These are phyloP conservation scores for Yasuhikotakia modesta DNA, from an alignment of 2,797 vertebrate genomes.

Conservation along the genomic window DNA sequence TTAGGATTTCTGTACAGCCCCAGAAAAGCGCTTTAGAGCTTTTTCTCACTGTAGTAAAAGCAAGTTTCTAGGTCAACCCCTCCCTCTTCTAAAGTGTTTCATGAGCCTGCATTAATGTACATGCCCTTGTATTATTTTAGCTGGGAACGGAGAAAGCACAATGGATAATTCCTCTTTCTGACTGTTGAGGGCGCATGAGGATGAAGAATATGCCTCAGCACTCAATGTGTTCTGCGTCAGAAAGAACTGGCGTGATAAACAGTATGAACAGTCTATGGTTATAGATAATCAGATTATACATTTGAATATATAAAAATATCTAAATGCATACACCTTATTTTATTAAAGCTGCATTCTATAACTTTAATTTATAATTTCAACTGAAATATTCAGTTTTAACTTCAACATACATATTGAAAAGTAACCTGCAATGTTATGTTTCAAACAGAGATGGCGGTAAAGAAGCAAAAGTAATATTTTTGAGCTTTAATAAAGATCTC, in stretches of 20 bases:
- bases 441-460: too few relatives aligned
- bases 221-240: background rate
- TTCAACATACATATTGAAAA: background rate
- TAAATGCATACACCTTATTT: too few relatives aligned
- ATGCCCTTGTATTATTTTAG: constrained; percentile 49
- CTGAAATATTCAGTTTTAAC: background rate
- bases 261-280: background rate
- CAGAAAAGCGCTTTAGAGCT: constrained; percentile 37
- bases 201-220: constrained; percentile 55
- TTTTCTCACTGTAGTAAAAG: constrained; percentile 19
- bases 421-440: too few relatives aligned
- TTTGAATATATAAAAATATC: too few relatives aligned
- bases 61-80: constrained; percentile 49
- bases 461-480: too few relatives aligned
- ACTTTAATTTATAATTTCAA: too few relatives aligned
- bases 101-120: constrained; percentile 50
- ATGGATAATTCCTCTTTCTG: constrained; percentile 58
- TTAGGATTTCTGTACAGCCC: constrained; percentile 43
- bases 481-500: background rate
- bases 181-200: constrained; percentile 75
- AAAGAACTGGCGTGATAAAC: constrained; percentile 1
- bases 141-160: constrained; percentile 29
- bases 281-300: background rate
- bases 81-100: constrained; percentile 36
- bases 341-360: too few relatives aligned